phyloP scores from a whole-genome alignment of 2,797 vertebrate genomes.

The Euthynnus affinis region DNA sequence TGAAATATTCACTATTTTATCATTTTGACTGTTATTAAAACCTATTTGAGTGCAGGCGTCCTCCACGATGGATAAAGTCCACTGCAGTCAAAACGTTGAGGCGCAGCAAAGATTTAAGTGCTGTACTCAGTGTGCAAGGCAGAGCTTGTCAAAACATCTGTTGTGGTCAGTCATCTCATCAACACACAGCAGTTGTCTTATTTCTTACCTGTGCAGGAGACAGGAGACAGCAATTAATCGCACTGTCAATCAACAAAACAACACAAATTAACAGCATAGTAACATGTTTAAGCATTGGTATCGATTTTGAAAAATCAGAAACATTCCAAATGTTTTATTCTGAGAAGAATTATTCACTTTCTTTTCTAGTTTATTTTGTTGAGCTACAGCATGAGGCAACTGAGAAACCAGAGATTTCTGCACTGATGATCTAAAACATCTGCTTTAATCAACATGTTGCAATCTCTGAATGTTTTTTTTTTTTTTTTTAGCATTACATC shows the following conservation, averaged over 20 bases:
- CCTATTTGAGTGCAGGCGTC: conserved; percentile 2
- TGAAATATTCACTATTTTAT: conserved; percentile 20
- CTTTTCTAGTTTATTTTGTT: neutral
- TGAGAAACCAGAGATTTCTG: neutral
- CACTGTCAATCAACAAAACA: neutral
- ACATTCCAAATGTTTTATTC: neutral
- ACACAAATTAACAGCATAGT: neutral
- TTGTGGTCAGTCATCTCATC: conserved; percentile 6
- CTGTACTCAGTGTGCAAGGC: conserved; percentile 19
- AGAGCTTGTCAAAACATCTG: conserved; percentile 3
- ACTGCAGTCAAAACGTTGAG: conserved; percentile 17
- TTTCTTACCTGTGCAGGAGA: conserved; percentile 76
- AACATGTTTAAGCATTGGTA: neutral
- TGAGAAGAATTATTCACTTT: neutral
- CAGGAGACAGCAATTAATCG: neutral
- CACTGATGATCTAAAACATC: conserved; percentile 2
- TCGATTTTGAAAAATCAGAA: neutral
- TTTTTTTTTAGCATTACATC: neutral
- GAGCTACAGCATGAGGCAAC: neutral
- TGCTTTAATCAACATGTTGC: neutral
- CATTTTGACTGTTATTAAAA: conserved; percentile 32
- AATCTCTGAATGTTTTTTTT: neutral
- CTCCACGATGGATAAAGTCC: conserved; percentile 29
- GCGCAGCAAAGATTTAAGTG: conserved; percentile 35
- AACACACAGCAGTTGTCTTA: conserved; percentile 33